These are phyloP conservation scores for Temnothorax nylanderi DNA, from an alignment of 1,140 invertebrate species.

Conservation along the genomic window DNA sequence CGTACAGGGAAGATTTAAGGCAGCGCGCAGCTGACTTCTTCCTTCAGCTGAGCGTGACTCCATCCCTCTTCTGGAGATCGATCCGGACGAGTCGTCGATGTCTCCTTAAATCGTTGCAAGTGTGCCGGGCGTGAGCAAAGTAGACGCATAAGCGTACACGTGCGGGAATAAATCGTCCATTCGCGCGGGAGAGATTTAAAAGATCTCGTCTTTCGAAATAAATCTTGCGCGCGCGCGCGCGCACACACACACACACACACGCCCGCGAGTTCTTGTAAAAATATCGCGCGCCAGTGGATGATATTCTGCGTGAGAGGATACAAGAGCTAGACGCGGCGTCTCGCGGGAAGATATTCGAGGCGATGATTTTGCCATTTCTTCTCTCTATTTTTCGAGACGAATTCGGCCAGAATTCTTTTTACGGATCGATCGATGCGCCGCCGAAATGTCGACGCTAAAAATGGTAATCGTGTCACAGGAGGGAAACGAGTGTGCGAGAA, in stretches of 20 bases:
- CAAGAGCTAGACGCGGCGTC: not conserved
- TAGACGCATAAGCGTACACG: conserved; percentile 34
- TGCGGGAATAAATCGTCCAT: conserved; percentile 48
- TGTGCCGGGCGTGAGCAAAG: not conserved
- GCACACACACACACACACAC: conserved; percentile 12
- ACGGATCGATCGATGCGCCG: conserved; percentile 42
- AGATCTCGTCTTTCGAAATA: conserved; percentile 25
- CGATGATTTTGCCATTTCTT: conserved; percentile 6
- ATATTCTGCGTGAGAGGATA: conserved; percentile 34
- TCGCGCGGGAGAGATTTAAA: conserved; percentile 39
- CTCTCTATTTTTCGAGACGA: not conserved
- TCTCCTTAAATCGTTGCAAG: conserved; percentile 34
- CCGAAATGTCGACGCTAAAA: conserved; percentile 58
- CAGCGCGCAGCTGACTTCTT: conserved; percentile 29
- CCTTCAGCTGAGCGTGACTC: not conserved
- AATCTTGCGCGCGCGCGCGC: not conserved
- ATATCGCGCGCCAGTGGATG: conserved; percentile 15
- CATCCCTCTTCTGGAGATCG: conserved; percentile 33
- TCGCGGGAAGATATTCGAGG: conserved; percentile 31
- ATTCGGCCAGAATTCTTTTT: conserved; percentile 51
- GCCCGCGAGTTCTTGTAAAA: conserved; percentile 22
- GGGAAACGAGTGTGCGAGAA: not conserved
- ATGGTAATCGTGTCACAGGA: conserved; percentile 59
- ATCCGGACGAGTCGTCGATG: conserved; percentile 30
- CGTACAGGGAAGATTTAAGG: conserved; percentile 25